Base-by-base conservation (phyloP, 1,140 invertebrate genomes). In the Coptotermes formosanus region DNA sequence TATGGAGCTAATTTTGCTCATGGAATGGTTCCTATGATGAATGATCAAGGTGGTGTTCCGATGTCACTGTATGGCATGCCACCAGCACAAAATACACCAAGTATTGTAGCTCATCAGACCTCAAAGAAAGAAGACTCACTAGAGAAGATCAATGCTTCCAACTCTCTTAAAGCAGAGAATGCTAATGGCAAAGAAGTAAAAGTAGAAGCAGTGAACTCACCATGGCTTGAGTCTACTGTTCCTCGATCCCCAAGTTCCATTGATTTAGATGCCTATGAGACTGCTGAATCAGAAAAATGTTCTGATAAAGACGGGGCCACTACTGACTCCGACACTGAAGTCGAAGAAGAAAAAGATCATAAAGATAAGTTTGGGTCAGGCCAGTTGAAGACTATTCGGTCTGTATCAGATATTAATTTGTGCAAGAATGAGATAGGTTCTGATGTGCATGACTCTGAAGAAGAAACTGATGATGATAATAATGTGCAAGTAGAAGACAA, bases 391-490 rank as follows among this genome's bases (percentile, higher is more conserved):
- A 89, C 92, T 16, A 92, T 93, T 81, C 90, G 89, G 86, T 93
- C 92, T 4, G 92, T 93, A 3, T 90, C 91, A 64, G 91, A 93
- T 88, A 90, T 93, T 11, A 91, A 91, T 83, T 87, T 92, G 12
- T 92, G 92, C 86, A 89, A 87, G 85, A 45, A 88, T 85, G 14
- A 75, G 82, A 45, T 4, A 84, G 64, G 82, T 23, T 64, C 7
- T 85, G 85, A 82, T n/a, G 75, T 38, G 38, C 38, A 43, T 25
- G 82, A 59, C 16, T 45, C 82, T 84, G 87, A 87, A 43, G 84
- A 88, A 85, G 84, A 86, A 85, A 86, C 55, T 84, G 87, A 87
- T n/a, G 87, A 88, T 83, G 88, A 88, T 45, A 87, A 88, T 14
- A 87, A 87, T 38, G 86, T 87, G 48, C 90, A 89, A 75, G 87